These are phyloP conservation scores for Myotis myotis DNA, from an alignment of 2,797 vertebrate species.

Conservation along the genomic window DNA sequence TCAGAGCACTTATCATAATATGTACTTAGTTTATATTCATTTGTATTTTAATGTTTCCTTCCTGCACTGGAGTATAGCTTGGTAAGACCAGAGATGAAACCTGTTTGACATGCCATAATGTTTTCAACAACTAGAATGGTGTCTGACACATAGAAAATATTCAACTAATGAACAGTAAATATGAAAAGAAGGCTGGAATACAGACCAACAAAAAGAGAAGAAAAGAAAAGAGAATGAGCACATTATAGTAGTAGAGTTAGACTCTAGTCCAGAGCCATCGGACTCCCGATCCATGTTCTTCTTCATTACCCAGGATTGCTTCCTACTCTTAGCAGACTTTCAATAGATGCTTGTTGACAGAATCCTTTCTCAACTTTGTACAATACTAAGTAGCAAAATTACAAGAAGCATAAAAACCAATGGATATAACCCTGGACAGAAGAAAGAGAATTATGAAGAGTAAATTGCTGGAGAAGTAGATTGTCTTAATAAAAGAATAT, in stretches of 20 bases:
- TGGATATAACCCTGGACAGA: not conserved
- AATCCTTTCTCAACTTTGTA: conserved; percentile 35
- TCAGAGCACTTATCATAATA: not conserved
- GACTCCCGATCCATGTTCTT: not conserved
- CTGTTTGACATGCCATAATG: not conserved
- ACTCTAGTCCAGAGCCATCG: not conserved
- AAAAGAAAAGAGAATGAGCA: conserved; percentile 9
- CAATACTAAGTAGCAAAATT: conserved; percentile 23
- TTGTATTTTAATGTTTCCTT: conserved; percentile 27
- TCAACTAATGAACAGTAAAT: not conserved
- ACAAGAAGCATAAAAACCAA: not conserved
- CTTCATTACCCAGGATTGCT: not conserved
- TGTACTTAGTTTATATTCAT: conserved; percentile 25
- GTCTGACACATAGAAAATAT: not conserved
- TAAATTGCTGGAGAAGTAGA: conserved; percentile 11
- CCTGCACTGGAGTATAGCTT: not conserved
- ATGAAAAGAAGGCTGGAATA: conserved; percentile 23
- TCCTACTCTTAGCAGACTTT: conserved; percentile 24
- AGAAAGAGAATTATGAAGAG: conserved; percentile 26
- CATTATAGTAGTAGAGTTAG: not conserved
- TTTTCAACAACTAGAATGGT: not conserved
- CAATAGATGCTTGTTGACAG: not conserved
- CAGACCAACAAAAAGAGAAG: not conserved
- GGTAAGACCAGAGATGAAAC: not conserved
- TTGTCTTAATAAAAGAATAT: conserved; percentile 45